Percentiles rank a stretch among this genome's conserved stretches.
phyloP scores from a whole-genome alignment of 2,797 vertebrate species.

The Glyptemys insculpta region DNA sequence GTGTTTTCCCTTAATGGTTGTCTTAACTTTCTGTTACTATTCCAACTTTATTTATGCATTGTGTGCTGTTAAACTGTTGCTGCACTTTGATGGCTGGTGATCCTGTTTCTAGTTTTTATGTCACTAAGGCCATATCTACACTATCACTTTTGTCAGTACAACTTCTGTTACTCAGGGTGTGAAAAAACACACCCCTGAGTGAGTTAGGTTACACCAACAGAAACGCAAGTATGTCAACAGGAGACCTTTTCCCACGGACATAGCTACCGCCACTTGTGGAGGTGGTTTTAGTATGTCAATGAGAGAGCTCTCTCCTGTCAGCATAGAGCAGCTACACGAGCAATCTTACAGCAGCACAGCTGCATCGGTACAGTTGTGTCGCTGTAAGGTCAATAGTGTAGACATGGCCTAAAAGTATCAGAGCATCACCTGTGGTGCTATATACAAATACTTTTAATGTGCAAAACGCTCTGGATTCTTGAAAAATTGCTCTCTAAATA shows the following conservation, averaged over 20 bases:
- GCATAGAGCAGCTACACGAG: too few relatives aligned
- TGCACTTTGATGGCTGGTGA: rapidly evolving
- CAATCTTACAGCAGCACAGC: too few relatives aligned
- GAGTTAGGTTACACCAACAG: too few relatives aligned
- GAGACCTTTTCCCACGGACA: too few relatives aligned
- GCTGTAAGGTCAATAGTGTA: too few relatives aligned
- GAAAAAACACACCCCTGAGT: too few relatives aligned
- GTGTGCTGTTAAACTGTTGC: neutral
- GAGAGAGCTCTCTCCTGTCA: too few relatives aligned
- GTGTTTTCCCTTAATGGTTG: neutral
- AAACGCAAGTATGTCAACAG: too few relatives aligned
- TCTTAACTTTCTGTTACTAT: neutral
- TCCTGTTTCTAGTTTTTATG: neutral
- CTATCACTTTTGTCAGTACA: neutral
- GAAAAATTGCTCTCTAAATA: neutral
- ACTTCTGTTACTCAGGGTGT: too few relatives aligned
- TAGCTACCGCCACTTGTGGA: too few relatives aligned
- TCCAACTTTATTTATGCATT: neutral
- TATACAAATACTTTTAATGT: neutral
- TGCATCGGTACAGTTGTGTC: too few relatives aligned
- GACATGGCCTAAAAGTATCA: neutral
- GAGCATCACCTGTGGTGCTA: neutral
- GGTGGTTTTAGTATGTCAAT: too few relatives aligned
- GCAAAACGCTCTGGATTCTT: neutral
- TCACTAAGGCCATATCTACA: neutral